Base-by-base conservation (phyloP, 1,140 invertebrate species). In the Parapsyche elsis region DNA sequence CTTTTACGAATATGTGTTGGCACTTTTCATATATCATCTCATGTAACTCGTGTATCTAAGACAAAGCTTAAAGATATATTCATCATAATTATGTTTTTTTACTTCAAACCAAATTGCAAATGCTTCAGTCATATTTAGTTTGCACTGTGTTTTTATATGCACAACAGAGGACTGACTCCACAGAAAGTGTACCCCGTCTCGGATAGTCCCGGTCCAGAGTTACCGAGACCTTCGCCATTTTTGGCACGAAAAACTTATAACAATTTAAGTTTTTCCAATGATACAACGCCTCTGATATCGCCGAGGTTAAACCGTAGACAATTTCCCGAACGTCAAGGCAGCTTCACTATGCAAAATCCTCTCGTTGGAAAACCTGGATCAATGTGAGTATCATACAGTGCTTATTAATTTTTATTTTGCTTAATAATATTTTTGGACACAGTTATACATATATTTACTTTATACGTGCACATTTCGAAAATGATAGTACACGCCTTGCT, bases 361-460 rank as follows among this genome's bases (percentile, higher is more conserved):
- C 64, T 80, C 10, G 70, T 82, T 19, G 83, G 83, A 67, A 85
- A 85, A 80, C 84, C 84, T 9, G 84, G 84, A 77, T 86, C 86
- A n/a, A 87, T 86, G 86, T 87, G 83, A 87, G 86, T 84, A 80
- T 74, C 16, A 23, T 67, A 67, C 24, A 67, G 23, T 14, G 21
- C 21, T 67, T 53, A 38, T 38, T 38, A 38, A 7, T 4, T 38
- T 38, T 38, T 38, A 7, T 38, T 38, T 38, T 7, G 30, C 30
- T 7, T 38, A 38, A 38, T 38, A 38, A 38, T 38, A 38, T 38
- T 38, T 38, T 38, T 38, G 30, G 30, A 38, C 7, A 38, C 1
- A 38, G 30, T n/a, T n/a, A n/a, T n/a, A n/a, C n/a, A 38, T 38
- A 38, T 38, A 38, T 1, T 38, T 38, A n/a, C n/a, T 38, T 38